Evolutionary conservation across 2,888 invertebrate species (phyloP), one percentile per base, ranked within the genome.

Genomic region (Philereme vetulata): DNA sequence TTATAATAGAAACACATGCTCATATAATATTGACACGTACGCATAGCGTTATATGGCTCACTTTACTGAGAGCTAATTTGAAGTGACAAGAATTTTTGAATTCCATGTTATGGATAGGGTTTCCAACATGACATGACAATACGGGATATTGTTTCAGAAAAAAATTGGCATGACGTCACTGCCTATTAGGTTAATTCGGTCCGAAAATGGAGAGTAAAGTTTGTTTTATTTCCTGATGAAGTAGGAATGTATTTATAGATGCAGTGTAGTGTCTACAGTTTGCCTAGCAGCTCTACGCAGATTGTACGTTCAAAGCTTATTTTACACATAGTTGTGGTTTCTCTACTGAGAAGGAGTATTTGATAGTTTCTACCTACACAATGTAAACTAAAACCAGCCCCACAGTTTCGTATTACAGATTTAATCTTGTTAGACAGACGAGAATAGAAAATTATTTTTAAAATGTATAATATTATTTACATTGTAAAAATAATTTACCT

Each of bases 51-150:
- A 42, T 42, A n/a, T n/a, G n/a, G 42, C n/a, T 47, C n/a, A 34
- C 34, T 10, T 48, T 11, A 7, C 48, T 36, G n/a, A 34, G 5
- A 34, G 10, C 5, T 33, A 34, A 35, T 43, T 43, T 4, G 45
- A 9, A 54, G 48, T 54, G 49, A 50, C 54, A 51, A 10, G 36
- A n/a, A 1, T 42, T 49, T 10, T 6, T 7, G 49, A 40, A 34
- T n/a, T 36, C 43, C 60, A 56, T 44, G 35, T 60, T 62, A 63
- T 55, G 45, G 56, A 64, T 62, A 62, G 59, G 64, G 65, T 64
- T 47, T 50, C 64, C 65, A 63, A 60, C 57, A 56, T 65, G 62
- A 63, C 53, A 58, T 57, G 60, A 63, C 60, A 52, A 45, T 54
- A 48, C 44, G 46, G 65, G 58, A 63, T 58, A 60, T 63, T 46